Evolutionary conservation across 2,797 vertebrate species (phyloP).

Genomic region (Pelochelys cantorii): DNA sequence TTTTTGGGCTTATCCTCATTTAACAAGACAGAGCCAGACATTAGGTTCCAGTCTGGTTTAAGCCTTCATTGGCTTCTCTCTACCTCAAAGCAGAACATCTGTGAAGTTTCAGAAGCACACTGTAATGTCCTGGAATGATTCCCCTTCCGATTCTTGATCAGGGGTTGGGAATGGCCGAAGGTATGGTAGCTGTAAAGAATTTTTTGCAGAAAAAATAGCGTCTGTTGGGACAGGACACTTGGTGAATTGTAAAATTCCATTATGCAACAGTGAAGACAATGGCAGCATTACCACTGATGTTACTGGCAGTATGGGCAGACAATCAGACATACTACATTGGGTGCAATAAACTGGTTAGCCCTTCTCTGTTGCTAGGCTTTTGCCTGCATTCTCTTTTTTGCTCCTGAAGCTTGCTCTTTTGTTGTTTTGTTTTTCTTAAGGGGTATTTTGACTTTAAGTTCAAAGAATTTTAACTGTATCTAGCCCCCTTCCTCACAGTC

Average conservation of each 20-base stretch:
- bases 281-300: not conserved
- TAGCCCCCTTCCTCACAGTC: too few relatives aligned
- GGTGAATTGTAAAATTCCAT: not conserved
- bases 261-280: rapidly evolving
- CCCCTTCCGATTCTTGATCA: not conserved
- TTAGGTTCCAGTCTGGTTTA: not conserved
- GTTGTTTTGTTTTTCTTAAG: too few relatives aligned
- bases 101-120: not conserved
- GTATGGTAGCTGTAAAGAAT: not conserved
- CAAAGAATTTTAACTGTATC: too few relatives aligned
- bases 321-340: too few relatives aligned
- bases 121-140: not conserved
- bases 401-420: too few relatives aligned
- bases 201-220: not conserved
- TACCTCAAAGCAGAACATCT: not conserved
- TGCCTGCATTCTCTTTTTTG: too few relatives aligned
- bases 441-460: too few relatives aligned
- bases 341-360: too few relatives aligned
- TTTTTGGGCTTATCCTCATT: slow-evolving; percentile 8
- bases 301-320: not conserved
- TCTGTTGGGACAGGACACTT: not conserved
- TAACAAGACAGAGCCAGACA: slow-evolving; percentile 22
- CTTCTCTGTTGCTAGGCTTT: too few relatives aligned
- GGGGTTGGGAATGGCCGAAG: not conserved
- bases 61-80: not conserved